phyloP scores from a whole-genome alignment of 2,113 vertebrate species.

The Lagopus muta region DNA sequence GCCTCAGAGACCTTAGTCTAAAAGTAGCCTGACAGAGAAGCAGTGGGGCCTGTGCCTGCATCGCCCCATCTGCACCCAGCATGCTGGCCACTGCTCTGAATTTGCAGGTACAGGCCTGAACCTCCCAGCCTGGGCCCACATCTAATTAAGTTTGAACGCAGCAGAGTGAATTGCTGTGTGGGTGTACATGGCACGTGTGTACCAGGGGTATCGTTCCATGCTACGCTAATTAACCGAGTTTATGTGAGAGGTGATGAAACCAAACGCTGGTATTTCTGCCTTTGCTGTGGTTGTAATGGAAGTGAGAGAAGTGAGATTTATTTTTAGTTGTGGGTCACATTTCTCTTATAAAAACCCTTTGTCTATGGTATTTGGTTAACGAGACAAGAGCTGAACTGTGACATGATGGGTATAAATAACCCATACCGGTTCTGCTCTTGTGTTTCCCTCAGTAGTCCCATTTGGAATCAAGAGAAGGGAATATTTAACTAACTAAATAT shows the following conservation, averaged over 20 bases:
- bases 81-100: not conserved
- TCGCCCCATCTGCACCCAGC: not conserved
- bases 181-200: slow-evolving; percentile 42
- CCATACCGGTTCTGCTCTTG: not conserved
- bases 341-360: not conserved
- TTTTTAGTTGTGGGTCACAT: not conserved
- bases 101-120: slow-evolving; percentile 14
- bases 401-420: not conserved
- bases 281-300: not conserved
- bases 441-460: not conserved
- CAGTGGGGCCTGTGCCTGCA: not conserved
- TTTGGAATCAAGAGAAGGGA: not conserved
- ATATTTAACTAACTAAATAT: not conserved
- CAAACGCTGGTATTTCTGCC: slow-evolving; percentile 33
- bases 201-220: slow-evolving; percentile 15
- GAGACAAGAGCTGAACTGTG: not conserved
- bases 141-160: slow-evolving; percentile 57
- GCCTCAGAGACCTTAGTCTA: not conserved
- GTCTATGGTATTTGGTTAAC: not conserved
- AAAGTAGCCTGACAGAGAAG: not conserved
- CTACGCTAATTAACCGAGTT: slow-evolving; percentile 57
- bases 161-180: slow-evolving; percentile 33
- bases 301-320: slow-evolving; percentile 21
- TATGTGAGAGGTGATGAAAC: slow-evolving; percentile 58
- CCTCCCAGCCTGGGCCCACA: slow-evolving; percentile 12